Conservation (phyloP, 2,888 invertebrate species). For the Drosophila antonietae region DNA sequence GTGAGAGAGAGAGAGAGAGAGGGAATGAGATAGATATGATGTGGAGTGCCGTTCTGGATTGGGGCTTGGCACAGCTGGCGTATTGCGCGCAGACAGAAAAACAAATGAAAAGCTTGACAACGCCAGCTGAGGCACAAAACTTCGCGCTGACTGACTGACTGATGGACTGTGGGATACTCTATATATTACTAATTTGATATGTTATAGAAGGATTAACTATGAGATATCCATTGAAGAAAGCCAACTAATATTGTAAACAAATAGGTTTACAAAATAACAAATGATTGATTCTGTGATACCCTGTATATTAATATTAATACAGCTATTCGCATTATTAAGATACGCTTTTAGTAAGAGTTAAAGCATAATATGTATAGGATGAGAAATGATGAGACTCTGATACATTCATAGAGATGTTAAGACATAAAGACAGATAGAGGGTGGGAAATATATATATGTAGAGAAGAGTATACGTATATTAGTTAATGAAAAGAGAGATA, state of each 20-base stretch:
- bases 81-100: slow-evolving; percentile 43
- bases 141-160: slow-evolving; percentile 17
- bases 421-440: not conserved
- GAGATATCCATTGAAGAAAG: not conserved
- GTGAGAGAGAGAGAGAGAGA: not conserved
- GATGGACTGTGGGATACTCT: slow-evolving; percentile 13
- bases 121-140: slow-evolving; percentile 53
- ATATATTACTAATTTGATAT: not conserved
- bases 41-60: slow-evolving; percentile 6
- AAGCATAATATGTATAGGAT: too few relatives aligned
- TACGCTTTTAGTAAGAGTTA: too few relatives aligned
- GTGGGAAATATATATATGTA: not conserved
- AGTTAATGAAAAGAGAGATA: not conserved
- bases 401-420: not conserved
- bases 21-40: not conserved
- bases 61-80: slow-evolving; percentile 52
- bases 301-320: not conserved
- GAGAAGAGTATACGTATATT: not conserved
- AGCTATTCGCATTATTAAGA: too few relatives aligned
- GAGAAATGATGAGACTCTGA: too few relatives aligned
- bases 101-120: slow-evolving; percentile 59
- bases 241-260: not conserved
- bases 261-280: not conserved
- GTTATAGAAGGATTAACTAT: too few relatives aligned
- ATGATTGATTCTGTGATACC: not conserved